A percentile compares a stretch with the other conserved stretches of the same genome.
phyloP scores from a whole-genome alignment of 2,888 invertebrate species.

The Dicranocentrus wangi region DNA sequence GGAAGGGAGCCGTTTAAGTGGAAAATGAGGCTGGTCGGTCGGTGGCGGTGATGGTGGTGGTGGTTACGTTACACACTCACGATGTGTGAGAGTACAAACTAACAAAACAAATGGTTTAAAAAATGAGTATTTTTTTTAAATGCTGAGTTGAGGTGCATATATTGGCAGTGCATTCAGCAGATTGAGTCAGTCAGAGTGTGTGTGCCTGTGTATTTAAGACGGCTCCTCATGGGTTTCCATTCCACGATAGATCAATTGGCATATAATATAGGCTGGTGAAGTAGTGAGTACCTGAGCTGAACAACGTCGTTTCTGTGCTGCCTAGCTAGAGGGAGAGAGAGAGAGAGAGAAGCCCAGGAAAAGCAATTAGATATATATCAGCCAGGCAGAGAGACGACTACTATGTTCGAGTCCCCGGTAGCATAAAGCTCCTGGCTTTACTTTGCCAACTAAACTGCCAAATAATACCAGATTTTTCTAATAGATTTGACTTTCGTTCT shows the following conservation, averaged over 20 bases:
- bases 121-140: not conserved
- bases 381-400: too few relatives aligned
- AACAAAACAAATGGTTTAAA: not conserved
- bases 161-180: not conserved
- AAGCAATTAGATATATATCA: slow-evolving; percentile 39
- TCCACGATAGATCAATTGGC: slow-evolving; percentile 10
- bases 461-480: slow-evolving; percentile 17
- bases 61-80: too few relatives aligned
- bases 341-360: slow-evolving; percentile 39
- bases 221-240: not conserved
- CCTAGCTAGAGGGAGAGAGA: slow-evolving; percentile 45
- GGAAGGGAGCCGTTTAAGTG: not conserved
- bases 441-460: slow-evolving; percentile 7
- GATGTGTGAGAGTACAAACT: not conserved
- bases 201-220: not conserved
- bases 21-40: not conserved
- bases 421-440: not conserved
- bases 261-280: not conserved
- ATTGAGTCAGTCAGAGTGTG: too few relatives aligned
- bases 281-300: slow-evolving; percentile 32
- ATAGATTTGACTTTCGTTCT: slow-evolving; percentile 8
- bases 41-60: too few relatives aligned
- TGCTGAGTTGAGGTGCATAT: not conserved
- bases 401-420: not conserved
- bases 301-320: slow-evolving; percentile 3